These are phyloP conservation scores for Acrossocheilus fasciatus DNA, from an alignment of 2,797 vertebrate species.

Conservation along the genomic window DNA sequence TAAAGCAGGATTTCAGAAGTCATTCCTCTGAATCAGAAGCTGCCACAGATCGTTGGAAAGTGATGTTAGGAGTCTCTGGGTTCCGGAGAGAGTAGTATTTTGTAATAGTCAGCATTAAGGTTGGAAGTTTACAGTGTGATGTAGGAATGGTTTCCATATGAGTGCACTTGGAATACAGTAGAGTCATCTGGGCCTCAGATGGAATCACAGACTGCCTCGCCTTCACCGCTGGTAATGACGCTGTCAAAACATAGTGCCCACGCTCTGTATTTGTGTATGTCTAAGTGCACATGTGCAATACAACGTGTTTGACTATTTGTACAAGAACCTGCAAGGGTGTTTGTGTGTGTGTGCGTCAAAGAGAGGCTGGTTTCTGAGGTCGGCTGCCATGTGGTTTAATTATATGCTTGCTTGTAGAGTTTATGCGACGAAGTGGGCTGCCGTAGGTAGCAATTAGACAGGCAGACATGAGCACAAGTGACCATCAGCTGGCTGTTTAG, in stretches of 20 bases:
- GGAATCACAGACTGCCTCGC: slow-evolving; percentile 19
- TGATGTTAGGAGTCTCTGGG: slow-evolving; percentile 15
- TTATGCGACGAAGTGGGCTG: slow-evolving; percentile 70
- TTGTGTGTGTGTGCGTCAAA: slow-evolving; percentile 40
- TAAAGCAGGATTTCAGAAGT: slow-evolving; percentile 19
- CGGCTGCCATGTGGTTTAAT: slow-evolving; percentile 81
- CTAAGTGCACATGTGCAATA: slow-evolving; percentile 46
- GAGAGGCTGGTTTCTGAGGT: slow-evolving; percentile 72
- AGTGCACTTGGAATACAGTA: slow-evolving; percentile 37
- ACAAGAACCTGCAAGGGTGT: slow-evolving; percentile 33
- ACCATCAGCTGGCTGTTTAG: slow-evolving; percentile 30
- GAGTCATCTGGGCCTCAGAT: slow-evolving; percentile 44
- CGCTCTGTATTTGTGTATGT: slow-evolving; percentile 30
- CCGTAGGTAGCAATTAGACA: slow-evolving; percentile 55
- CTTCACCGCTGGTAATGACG: slow-evolving; percentile 32
- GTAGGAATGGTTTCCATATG: slow-evolving; percentile 47
- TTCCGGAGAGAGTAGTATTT: slow-evolving; percentile 33
- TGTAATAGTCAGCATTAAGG: slow-evolving; percentile 39
- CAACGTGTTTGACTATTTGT: slow-evolving; percentile 45
- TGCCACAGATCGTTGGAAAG: slow-evolving; percentile 31
- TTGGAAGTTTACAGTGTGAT: slow-evolving; percentile 23
- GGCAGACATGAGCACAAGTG: slow-evolving; percentile 41
- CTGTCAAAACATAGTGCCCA: slow-evolving; percentile 48
- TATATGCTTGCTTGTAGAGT: slow-evolving; percentile 73
- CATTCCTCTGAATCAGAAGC: slow-evolving; percentile 32